Base-by-base conservation (phyloP, 2,113 vertebrate genomes). In the Xerus inauris region DNA sequence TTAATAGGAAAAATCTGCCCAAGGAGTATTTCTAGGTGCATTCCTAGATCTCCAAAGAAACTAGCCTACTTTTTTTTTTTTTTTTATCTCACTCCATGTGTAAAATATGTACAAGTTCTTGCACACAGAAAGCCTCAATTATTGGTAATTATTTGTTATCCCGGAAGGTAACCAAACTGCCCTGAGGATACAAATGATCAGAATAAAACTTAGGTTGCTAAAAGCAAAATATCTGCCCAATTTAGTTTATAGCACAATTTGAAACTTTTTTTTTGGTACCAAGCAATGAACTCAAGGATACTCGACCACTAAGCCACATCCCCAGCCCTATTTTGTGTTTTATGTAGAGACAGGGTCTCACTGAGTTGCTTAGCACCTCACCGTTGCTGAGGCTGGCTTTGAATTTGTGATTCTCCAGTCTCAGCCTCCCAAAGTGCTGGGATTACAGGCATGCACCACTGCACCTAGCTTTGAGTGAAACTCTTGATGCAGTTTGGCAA, bases 1-100 rank as follows among this genome's bases (percentile, higher is more conserved):
- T 69, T 89, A 83, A 65, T 87, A 91, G 85, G 45, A 87, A 94
- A 87, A 51, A 40, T 77, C 45, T 81, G 11, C 45, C 72, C 45
- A n/a, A 38, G 4, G 24, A 80, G 24, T 81, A 65, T 91, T 82
- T 28, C 17, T 59, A 92, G 16, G 32, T 64, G 1, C 20, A 24
- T 9, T 67, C 30, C 57, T 84, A 83, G 51, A 84, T 87, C 64
- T 79, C 86, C 59, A 76, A 92, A 86, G 42, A 73, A 75, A 87
- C 32, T 32, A 19, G 76, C 12, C 19, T 59, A n/a, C 81, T 90
- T 94, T n/a, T n/a, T n/a, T n/a, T n/a, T n/a, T n/a, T n/a, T n/a
- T n/a, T n/a, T 85, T 80, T 79, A 84, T 94, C 19, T 81, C 49
- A 45, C 47, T 71, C 71, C 47, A 30, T 6, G 7, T 20, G 28